phyloP scores from a whole-genome alignment of 2,888 invertebrate species.

The Ichneumoninae sp. region DNA sequence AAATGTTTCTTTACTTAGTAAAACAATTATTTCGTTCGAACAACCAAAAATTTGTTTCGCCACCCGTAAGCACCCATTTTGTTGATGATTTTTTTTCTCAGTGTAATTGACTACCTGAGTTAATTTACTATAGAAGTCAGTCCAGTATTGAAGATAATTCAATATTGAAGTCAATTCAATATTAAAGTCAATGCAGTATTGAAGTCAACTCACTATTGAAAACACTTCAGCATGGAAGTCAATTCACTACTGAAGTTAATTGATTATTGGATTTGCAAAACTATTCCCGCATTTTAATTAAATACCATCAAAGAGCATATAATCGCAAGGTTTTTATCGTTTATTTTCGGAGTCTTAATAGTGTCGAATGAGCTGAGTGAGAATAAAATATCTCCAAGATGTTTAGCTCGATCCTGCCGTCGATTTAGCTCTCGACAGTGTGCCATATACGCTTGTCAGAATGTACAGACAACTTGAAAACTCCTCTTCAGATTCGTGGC shows the following conservation, averaged over 20 bases:
- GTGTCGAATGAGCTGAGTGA: background rate
- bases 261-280: background rate
- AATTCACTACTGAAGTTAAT: background rate
- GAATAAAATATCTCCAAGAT: background rate
- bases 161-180: background rate
- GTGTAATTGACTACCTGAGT: too few relatives aligned
- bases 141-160: background rate
- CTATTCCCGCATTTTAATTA: background rate
- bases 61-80: too few relatives aligned
- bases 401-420: background rate
- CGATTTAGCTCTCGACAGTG: background rate
- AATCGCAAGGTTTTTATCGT: background rate
- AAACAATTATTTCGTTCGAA: too few relatives aligned
- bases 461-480: constrained; percentile 47
- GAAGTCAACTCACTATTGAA: background rate
- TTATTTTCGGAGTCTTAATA: background rate
- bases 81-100: too few relatives aligned
- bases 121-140: background rate
- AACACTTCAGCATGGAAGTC: background rate
- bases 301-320: background rate
- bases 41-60: too few relatives aligned
- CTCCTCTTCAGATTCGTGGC: constrained; percentile 91
- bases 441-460: constrained; percentile 11
- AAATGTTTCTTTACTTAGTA: too few relatives aligned
- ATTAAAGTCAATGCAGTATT: background rate